Conservation (phyloP, 2,797 vertebrate species). For the Varecia variegata region DNA sequence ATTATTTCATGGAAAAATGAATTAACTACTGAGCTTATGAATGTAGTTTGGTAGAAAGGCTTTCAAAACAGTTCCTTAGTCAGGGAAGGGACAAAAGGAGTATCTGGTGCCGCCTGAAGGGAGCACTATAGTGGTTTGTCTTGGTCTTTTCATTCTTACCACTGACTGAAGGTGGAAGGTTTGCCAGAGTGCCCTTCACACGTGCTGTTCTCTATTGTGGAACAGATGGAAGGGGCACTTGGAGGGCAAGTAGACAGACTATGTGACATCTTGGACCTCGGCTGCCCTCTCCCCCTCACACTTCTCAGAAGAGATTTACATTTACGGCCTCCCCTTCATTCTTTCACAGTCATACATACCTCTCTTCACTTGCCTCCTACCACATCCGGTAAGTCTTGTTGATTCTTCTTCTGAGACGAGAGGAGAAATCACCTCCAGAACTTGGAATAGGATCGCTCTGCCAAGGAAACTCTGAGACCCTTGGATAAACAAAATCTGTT, state of each 20-base stretch:
- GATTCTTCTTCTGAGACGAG: neutral
- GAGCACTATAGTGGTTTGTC: neutral
- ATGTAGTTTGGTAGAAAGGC: neutral
- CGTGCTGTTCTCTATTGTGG: neutral
- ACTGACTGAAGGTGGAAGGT: neutral
- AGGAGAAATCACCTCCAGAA: slow-evolving; percentile 13
- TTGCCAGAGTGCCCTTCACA: neutral
- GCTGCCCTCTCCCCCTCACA: neutral
- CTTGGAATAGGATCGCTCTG: neutral
- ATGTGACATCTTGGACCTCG: neutral
- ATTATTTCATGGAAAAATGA: slow-evolving; percentile 21
- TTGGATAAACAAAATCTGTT: neutral
- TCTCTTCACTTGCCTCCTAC: neutral
- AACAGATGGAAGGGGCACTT: neutral
- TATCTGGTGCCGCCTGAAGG: neutral
- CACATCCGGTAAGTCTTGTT: neutral
- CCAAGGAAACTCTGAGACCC: neutral
- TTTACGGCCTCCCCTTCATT: neutral
- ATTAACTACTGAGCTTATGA: neutral
- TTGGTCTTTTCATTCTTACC: neutral
- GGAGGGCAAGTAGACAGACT: neutral
- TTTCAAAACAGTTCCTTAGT: neutral
- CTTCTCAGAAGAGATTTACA: neutral
- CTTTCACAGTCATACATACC: neutral
- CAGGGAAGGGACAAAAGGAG: neutral